Evolutionary conservation across 1,140 invertebrate species (phyloP), one percentile per base, ranked within the genome.

Genomic region (Bacillus rossius): DNA sequence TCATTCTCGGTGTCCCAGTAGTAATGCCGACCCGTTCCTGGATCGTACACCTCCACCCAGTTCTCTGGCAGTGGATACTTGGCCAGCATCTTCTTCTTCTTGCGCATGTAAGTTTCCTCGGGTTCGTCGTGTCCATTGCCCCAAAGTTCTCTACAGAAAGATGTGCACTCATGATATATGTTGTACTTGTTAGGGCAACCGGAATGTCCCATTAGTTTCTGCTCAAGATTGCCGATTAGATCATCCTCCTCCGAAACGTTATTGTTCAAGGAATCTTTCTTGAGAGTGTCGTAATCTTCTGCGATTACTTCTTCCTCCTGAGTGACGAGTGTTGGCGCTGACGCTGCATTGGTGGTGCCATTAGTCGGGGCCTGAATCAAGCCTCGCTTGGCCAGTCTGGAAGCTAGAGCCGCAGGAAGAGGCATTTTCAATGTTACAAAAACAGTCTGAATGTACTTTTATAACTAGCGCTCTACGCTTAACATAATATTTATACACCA

Each of bases 161-260:
- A 81, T 2, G 83, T 84, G 74, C 97, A 99, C 61, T 93, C 87
- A 71, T 99, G 97, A 73, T 89, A 95, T 57, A 94, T 88, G 71
- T 99, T 99, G 65, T 83, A 90, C 74, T 96, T 98, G 70, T 99
- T 99, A 2, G 97, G 97, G 74, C 97, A 99, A 3, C 89, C 88
- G 64, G 81, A 82, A 63, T 86, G 85, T 26, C 84, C 84, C 61
- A 65, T 71, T 69, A 57, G 63, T 73, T 62, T 70, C 71, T 65
- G 61, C 70, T 61, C 62, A 58, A 59, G 19, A 34, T 41, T 10
- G n/a, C 49, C 55, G 50, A 48, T 56, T 41, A n/a, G 37, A 38
- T 50, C 34, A 8, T 50, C 8, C 16, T 52, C 41, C 14, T 50
- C 8, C 50, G 37, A 40, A 5, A 53, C 29, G 53, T 42, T 69